These are phyloP conservation scores for Mesocentrotus franciscanus DNA, from an alignment of 53 echinoderm and acorn worm species.

Conservation along the genomic window DNA sequence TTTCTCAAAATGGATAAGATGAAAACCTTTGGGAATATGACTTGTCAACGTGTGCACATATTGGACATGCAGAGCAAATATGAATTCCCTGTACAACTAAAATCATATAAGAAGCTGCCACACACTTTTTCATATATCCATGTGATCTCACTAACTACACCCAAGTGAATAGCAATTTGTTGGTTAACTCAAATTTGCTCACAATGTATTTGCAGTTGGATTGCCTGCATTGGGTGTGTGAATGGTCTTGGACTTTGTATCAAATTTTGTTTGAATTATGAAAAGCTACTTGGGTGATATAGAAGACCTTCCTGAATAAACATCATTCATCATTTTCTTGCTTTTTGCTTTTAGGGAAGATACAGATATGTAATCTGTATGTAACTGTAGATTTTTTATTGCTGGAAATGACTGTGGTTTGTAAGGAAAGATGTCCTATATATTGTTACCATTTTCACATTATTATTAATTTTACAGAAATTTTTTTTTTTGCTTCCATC, in stretches of 20 bases:
- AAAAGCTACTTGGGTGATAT: background rate
- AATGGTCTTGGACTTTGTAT: constrained; percentile 11
- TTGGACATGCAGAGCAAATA: background rate
- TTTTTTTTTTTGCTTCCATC: background rate
- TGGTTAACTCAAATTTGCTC: constrained; percentile 15
- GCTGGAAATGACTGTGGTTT: background rate
- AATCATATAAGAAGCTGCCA: background rate
- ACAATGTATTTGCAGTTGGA: background rate
- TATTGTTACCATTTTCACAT: background rate
- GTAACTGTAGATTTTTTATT: background rate
- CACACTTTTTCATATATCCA: background rate
- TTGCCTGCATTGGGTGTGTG: background rate
- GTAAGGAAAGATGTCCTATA: background rate
- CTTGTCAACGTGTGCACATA: background rate
- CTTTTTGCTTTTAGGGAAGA: background rate
- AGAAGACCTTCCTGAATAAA: background rate
- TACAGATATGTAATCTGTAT: background rate
- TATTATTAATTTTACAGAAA: background rate
- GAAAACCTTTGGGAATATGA: background rate
- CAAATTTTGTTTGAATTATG: background rate
- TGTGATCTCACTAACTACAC: background rate
- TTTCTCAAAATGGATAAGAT: background rate
- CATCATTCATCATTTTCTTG: background rate
- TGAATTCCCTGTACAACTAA: background rate
- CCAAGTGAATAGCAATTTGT: background rate